phyloP scores from a whole-genome alignment of 2,113 vertebrate species.

The Nothocercus julius region DNA sequence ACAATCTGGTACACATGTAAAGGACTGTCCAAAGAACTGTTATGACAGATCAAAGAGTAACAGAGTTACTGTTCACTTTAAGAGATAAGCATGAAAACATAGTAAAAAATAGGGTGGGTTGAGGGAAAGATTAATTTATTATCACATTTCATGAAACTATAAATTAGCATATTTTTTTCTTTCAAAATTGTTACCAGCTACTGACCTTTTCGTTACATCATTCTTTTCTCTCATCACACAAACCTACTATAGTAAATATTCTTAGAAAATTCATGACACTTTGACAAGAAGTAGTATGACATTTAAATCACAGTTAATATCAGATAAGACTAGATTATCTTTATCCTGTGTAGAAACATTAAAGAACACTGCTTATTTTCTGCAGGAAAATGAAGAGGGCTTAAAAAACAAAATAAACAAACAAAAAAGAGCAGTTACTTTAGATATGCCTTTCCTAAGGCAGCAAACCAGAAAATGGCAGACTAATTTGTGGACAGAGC shows the following conservation, averaged over 20 bases:
- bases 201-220: not conserved
- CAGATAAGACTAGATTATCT: not conserved
- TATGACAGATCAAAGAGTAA: constrained; percentile 29
- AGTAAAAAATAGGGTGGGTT: not conserved
- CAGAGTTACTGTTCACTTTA: not conserved
- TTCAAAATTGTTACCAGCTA: not conserved
- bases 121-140: not conserved
- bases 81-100: not conserved
- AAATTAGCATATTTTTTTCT: not conserved
- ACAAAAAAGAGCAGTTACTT: not conserved
- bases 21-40: not conserved
- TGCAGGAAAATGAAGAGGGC: not conserved
- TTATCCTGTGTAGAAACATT: not conserved
- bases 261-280: not conserved
- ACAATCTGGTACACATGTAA: not conserved
- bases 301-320: not conserved
- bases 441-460: not conserved
- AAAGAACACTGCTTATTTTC: not conserved
- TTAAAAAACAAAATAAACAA: not conserved
- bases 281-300: not conserved
- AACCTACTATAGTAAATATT: not conserved
- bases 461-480: not conserved
- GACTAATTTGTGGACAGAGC: not conserved
- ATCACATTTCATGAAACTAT: not conserved
- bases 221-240: not conserved